Percentiles rank a stretch among this genome's conserved stretches.
Evolutionary conservation across 2,797 vertebrate species (phyloP).

Genomic region (Gymnocypris eckloni): DNA sequence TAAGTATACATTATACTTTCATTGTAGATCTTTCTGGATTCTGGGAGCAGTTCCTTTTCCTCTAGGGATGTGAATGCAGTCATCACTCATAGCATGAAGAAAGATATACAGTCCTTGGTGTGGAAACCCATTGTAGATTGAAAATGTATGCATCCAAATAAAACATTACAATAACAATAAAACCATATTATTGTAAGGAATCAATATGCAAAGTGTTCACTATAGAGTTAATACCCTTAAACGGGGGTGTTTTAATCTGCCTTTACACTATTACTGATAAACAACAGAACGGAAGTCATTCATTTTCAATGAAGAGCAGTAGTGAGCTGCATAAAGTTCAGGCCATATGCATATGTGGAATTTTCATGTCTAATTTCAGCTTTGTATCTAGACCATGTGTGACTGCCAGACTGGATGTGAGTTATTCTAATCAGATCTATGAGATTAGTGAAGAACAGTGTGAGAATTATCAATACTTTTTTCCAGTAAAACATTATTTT

Average conservation of each 20-base stretch:
- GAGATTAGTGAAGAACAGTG: background rate
- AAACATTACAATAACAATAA: background rate
- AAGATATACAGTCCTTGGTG: background rate
- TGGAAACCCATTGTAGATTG: background rate
- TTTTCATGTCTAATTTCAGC: background rate
- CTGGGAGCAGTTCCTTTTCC: slow-evolving; percentile 5
- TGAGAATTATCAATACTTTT: background rate
- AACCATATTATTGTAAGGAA: background rate
- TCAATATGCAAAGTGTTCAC: background rate
- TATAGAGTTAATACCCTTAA: background rate
- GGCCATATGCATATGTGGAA: background rate
- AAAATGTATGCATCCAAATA: background rate
- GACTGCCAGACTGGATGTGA: background rate
- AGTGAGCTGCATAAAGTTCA: background rate
- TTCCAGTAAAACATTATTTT: background rate
- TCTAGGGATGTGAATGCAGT: background rate
- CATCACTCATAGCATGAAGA: background rate
- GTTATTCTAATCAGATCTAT: background rate
- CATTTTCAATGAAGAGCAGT: background rate
- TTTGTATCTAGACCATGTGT: background rate
- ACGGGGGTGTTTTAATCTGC: background rate
- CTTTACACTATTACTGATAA: background rate
- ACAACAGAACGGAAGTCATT: background rate
- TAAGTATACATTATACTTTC: background rate
- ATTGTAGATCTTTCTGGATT: background rate